Conservation (phyloP, 1,140 invertebrate genomes). For the Mercenaria mercenaria region DNA sequence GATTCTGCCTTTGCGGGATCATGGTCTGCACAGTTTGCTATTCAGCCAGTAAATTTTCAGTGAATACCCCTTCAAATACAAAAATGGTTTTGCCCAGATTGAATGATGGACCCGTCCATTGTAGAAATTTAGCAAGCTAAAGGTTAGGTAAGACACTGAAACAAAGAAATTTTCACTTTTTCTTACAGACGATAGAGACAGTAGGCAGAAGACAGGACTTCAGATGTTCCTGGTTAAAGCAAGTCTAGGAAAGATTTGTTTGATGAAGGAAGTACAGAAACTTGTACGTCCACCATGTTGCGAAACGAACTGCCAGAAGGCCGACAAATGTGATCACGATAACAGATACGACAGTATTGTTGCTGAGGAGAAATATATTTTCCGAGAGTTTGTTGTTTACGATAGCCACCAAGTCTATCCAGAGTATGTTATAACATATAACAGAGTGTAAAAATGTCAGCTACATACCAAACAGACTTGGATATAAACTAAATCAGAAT, state of each 20-base stretch:
- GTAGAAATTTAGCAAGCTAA: too few relatives aligned
- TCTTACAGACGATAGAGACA: slow-evolving; percentile 50
- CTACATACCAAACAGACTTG: too few relatives aligned
- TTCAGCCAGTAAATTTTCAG: too few relatives aligned
- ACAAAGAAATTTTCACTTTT: background rate
- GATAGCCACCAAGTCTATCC: slow-evolving; percentile 56
- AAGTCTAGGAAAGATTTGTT: slow-evolving; percentile 67
- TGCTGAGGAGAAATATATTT: slow-evolving; percentile 55
- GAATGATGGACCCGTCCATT: too few relatives aligned
- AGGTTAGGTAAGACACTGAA: too few relatives aligned
- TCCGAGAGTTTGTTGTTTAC: slow-evolving; percentile 62
- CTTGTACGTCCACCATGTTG: slow-evolving; percentile 67
- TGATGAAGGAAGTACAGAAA: slow-evolving; percentile 19
- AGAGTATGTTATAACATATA: slow-evolving; percentile 53
- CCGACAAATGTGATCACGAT: slow-evolving; percentile 43
- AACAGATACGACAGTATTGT: slow-evolving; percentile 61
- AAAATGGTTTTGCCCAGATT: too few relatives aligned
- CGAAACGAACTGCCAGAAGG: slow-evolving; percentile 25
- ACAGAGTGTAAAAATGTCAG: background rate
- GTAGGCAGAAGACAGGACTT: slow-evolving; percentile 42
- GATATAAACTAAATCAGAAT: too few relatives aligned
- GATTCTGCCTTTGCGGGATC: too few relatives aligned
- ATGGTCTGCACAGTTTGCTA: too few relatives aligned
- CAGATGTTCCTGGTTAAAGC: slow-evolving; percentile 68
- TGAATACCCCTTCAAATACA: too few relatives aligned